phyloP scores from a whole-genome alignment of 2,113 vertebrate species.

The Seriola aureovittata region DNA sequence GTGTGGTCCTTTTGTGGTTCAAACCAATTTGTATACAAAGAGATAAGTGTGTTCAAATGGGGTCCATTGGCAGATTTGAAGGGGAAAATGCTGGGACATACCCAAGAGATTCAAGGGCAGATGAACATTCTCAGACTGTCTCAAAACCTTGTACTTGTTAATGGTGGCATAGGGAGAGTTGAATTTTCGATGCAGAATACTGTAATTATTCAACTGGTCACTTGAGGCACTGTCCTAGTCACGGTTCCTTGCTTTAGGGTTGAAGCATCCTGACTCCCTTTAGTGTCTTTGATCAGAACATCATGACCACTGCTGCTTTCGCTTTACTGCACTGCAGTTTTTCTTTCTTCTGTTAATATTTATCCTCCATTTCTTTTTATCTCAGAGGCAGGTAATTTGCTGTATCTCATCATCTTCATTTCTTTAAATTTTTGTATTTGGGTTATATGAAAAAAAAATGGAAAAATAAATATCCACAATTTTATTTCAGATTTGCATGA shows the following conservation, averaged over 20 bases:
- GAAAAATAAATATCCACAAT: neutral
- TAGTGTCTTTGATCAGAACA: conserved; percentile 5
- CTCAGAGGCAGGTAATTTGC: neutral
- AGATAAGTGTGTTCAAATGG: conserved; percentile 56
- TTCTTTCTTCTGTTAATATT: neutral
- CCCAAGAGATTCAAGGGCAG: conserved; percentile 42
- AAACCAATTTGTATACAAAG: conserved; percentile 64
- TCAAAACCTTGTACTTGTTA: neutral
- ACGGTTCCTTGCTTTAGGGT: neutral
- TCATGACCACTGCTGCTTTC: neutral
- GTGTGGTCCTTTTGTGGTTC: conserved; percentile 56
- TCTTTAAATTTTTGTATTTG: neutral
- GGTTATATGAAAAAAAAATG: neutral
- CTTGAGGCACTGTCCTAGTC: neutral
- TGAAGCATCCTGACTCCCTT: neutral
- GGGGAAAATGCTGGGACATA: neutral
- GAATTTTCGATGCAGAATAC: conserved; percentile 4
- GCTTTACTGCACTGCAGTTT: neutral
- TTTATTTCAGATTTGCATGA: neutral
- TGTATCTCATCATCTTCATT: neutral
- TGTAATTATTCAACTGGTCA: neutral
- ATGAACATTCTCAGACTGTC: conserved; percentile 21
- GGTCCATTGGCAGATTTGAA: conserved; percentile 32
- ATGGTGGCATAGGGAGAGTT: conserved; percentile 7
- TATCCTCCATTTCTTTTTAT: neutral